phyloP scores from a whole-genome alignment of 2,113 vertebrate genomes.

The Pelusios castaneus region DNA sequence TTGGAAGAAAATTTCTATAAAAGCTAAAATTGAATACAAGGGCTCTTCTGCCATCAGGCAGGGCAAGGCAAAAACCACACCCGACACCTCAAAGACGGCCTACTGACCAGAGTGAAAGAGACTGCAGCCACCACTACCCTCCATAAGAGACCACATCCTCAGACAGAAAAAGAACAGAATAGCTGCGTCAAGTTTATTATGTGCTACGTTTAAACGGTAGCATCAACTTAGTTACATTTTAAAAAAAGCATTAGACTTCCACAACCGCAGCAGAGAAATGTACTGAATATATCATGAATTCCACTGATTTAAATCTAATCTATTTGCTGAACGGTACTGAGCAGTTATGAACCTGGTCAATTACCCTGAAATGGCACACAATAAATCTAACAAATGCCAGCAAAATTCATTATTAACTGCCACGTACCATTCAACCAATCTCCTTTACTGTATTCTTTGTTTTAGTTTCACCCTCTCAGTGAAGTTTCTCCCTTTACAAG shows the following conservation, averaged over 20 bases:
- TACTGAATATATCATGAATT: no score
- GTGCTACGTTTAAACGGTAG: not conserved
- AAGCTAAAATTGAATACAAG: not conserved
- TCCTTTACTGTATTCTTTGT: rapidly evolving
- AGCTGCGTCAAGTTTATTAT: not conserved
- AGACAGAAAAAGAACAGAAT: not conserved
- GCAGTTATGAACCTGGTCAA: not conserved
- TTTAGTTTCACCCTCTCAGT: not conserved
- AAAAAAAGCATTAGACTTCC: not conserved
- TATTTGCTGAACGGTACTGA: not conserved
- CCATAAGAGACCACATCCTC: rapidly evolving
- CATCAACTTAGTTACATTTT: not conserved
- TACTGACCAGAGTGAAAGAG: not conserved
- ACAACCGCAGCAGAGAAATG: not conserved
- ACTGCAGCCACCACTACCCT: not conserved
- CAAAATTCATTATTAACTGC: not conserved
- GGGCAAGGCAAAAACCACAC: not conserved
- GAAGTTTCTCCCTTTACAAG: not conserved
- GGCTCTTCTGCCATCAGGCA: not conserved
- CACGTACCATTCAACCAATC: rapidly evolving
- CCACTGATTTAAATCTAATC: not conserved
- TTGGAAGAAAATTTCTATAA: not conserved
- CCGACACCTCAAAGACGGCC: rapidly evolving
- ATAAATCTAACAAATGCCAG: rapidly evolving
- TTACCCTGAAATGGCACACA: rapidly evolving